Conservation (phyloP, 2,888 invertebrate species). For the Cetonia aurata region DNA sequence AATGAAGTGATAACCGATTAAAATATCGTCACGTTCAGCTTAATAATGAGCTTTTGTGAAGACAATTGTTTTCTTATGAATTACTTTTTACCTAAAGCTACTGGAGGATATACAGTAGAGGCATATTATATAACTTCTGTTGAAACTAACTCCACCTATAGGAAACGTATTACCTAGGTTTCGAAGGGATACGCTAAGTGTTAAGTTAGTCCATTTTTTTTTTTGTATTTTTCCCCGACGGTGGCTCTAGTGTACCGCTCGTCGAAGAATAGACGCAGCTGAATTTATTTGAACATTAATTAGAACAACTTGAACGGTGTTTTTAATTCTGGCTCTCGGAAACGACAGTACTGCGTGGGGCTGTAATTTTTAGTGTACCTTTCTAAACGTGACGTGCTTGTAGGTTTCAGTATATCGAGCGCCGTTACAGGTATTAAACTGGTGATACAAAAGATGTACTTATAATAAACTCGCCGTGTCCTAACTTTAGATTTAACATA, state of each 20-base stretch:
- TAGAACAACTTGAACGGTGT: slow-evolving; percentile 24
- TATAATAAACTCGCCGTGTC: no score
- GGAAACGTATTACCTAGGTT: slow-evolving; percentile 4
- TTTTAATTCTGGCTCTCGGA: slow-evolving; percentile 17
- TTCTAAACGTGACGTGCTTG: no score
- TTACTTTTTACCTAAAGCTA: background rate
- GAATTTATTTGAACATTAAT: slow-evolving; percentile 30
- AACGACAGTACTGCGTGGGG: background rate
- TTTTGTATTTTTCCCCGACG: slow-evolving; percentile 16
- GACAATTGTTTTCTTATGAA: slow-evolving; percentile 18
- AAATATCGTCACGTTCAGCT: background rate
- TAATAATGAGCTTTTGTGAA: background rate
- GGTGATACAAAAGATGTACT: no score
- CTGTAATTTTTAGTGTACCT: no score
- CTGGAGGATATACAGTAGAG: background rate
- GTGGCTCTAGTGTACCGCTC: slow-evolving; percentile 12
- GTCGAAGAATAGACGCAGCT: slow-evolving; percentile 20
- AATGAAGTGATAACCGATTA: background rate
- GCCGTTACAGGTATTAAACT: no score
- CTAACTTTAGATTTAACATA: no score
- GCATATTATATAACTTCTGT: slow-evolving; percentile 14
- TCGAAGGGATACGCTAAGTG: slow-evolving; percentile 20
- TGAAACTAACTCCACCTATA: slow-evolving; percentile 13
- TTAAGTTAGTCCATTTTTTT: slow-evolving; percentile 12
- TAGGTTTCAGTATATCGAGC: no score